Percentiles rank a stretch among this genome's conserved stretches.
These are phyloP conservation scores for Gnathonemus echidnorhynchus DNA, from an alignment of 2,113 vertebrate genomes.

Conservation along the genomic window DNA sequence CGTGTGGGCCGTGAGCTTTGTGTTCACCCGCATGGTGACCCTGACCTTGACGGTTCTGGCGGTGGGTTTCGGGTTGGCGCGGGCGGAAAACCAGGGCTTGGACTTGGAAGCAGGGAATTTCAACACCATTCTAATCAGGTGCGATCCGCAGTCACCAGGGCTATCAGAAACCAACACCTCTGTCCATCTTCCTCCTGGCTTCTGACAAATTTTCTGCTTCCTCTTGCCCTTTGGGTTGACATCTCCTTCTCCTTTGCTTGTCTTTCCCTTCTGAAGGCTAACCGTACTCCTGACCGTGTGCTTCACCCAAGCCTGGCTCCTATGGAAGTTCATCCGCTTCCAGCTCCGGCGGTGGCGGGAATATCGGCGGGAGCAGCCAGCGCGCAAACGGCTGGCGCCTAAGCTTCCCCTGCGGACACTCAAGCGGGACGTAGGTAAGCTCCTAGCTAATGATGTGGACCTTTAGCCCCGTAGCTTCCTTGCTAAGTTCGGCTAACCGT, in stretches of 20 bases:
- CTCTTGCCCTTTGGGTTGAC: neutral
- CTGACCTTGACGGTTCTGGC: conserved; percentile 87
- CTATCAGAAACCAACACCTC: neutral
- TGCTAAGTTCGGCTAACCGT: neutral
- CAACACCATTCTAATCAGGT: conserved; percentile 87
- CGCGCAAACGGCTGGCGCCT: conserved; percentile 62
- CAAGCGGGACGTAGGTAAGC: conserved; percentile 82
- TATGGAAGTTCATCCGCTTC: conserved; percentile 96
- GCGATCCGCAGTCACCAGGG: neutral
- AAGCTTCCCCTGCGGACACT: conserved; percentile 65
- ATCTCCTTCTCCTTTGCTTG: neutral
- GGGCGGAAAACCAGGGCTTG: conserved; percentile 75
- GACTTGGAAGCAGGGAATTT: conserved; percentile 83
- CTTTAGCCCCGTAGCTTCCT: neutral
- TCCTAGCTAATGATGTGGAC: too few relatives aligned
- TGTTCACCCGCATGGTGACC: conserved; percentile 80
- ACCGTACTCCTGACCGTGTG: conserved; percentile 80
- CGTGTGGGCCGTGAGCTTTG: conserved; percentile 84
- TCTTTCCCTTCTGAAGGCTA: conserved; percentile 61
- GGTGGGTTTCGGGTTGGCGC: conserved; percentile 83
- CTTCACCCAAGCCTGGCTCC: conserved; percentile 86
- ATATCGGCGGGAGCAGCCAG: conserved; percentile 77
- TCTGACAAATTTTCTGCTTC: neutral
- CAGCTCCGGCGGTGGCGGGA: conserved; percentile 92
- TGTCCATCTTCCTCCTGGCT: neutral